Conservation (phyloP, 1,140 invertebrate genomes). For the Archegozetes longisetosus region DNA sequence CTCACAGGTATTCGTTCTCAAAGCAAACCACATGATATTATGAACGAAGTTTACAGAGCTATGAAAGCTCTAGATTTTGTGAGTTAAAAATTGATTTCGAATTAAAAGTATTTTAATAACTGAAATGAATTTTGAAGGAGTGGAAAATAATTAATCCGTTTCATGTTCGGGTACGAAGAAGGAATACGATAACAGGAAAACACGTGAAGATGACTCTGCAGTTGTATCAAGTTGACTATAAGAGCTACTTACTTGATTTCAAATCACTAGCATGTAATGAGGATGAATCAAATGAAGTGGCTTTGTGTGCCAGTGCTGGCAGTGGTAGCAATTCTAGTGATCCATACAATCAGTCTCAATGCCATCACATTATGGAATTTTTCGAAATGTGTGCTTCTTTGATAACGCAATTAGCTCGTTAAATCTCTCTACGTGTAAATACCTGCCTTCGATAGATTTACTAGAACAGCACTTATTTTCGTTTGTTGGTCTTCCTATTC, state of each 20-base stretch:
- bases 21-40: slow-evolving; percentile 96
- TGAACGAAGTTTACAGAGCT: slow-evolving; percentile 97
- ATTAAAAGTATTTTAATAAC: slow-evolving; percentile 2
- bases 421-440: slow-evolving; percentile 12
- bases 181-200: slow-evolving; percentile 59
- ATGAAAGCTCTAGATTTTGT: slow-evolving; percentile 95
- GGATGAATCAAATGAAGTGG: slow-evolving; percentile 12
- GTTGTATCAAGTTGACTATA: slow-evolving; percentile 95
- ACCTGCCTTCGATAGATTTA: too few species aligned
- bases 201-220: slow-evolving; percentile 93
- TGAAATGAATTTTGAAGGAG: slow-evolving; percentile 42
- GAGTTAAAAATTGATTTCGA: slow-evolving; percentile 29
- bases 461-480: too few species aligned
- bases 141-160: slow-evolving; percentile 94
- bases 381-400: slow-evolving; percentile 99
- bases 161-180: slow-evolving; percentile 71
- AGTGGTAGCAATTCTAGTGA: background rate
- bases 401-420: slow-evolving; percentile 92
- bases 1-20: slow-evolving; percentile 79
- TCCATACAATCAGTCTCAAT: slow-evolving; percentile 23
- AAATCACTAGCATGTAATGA: slow-evolving; percentile 38
- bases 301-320: background rate
- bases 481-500: background rate
- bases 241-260: slow-evolving; percentile 92
- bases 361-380: slow-evolving; percentile 98